phyloP scores from a whole-genome alignment of 2,113 vertebrate genomes.

The Balaenoptera acutorostrata region DNA sequence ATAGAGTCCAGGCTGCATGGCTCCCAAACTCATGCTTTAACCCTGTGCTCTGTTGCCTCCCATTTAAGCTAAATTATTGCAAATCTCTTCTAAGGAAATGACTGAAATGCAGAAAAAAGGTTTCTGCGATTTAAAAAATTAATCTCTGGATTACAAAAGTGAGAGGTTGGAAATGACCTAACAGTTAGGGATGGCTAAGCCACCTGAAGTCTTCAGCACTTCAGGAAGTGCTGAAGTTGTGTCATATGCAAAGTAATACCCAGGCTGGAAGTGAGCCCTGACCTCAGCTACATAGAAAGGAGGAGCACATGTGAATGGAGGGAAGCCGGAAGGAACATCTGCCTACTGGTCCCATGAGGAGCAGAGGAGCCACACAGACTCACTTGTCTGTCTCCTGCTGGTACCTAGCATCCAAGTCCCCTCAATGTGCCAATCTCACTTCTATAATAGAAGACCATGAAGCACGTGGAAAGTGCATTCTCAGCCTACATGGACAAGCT shows the following conservation, averaged over 20 bases:
- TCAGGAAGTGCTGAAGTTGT: neutral
- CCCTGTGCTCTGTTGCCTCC: neutral
- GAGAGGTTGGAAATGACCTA: neutral
- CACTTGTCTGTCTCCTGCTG: neutral
- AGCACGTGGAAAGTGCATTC: rapidly evolving
- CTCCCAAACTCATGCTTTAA: neutral
- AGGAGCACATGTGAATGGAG: rapidly evolving
- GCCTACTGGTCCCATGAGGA: rapidly evolving
- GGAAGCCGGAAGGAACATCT: neutral
- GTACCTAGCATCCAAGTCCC: neutral
- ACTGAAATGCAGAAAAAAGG: neutral
- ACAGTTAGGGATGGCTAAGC: neutral
- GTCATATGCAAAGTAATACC: neutral
- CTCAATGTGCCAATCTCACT: neutral
- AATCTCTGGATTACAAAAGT: neutral
- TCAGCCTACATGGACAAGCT: rapidly evolving
- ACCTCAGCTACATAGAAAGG: neutral
- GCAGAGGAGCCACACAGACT: rapidly evolving
- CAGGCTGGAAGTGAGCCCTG: neutral
- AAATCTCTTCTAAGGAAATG: neutral
- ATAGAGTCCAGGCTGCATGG: no score
- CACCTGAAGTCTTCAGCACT: neutral
- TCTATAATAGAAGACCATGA: neutral
- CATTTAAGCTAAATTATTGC: neutral
- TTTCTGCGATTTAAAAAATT: neutral